Evolutionary conservation across 2,113 vertebrate genomes (phyloP), one percentile per base, ranked within the genome.

Genomic region (Garra rufa): DNA sequence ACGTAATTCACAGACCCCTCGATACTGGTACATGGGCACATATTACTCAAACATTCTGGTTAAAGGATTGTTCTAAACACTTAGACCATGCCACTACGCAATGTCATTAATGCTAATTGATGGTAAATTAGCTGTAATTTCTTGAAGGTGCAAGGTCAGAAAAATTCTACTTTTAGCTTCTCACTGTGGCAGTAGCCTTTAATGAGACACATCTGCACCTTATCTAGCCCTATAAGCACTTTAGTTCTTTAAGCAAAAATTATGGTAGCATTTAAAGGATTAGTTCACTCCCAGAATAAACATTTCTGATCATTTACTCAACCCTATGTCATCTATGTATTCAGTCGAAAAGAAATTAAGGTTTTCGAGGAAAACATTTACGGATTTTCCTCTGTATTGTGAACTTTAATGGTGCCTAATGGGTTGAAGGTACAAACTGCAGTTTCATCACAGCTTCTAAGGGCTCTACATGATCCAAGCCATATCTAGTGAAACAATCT

Each of bases 201-300:
- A 65, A 9, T 34, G 63, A 15, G 17, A 34, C 30, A 69, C 30
- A 21, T 38, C 21, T 69, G 9, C 21, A 9, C 65, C 9, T 38
- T 69, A 67, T 67, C 13, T 26, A 30, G n/a, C n/a, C 26, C 26
- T 0, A 14, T 63, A 7, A 28, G 4, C 24, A 61, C 10, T 14
- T 2, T 28, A 61, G 59, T 15, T 15, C 6, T 9, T 28, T 63
- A 63, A 63, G 13, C 6, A 11, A 28, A 14, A 1, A 14, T 63
- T 63, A 63, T 28, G 59, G 59, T 63, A 63, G 14, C 15, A 63
- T 63, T 63, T 63, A n/a, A n/a, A n/a, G n/a, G n/a, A n/a, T n/a
- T n/a, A n/a, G n/a, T n/a, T n/a, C n/a, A n/a, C n/a, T n/a, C n/a
- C n/a, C n/a, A n/a, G n/a, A n/a, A n/a, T n/a, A n/a, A n/a, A n/a